Conservation (phyloP, 1,140 invertebrate genomes). For the Drosophila prosaltans region DNA sequence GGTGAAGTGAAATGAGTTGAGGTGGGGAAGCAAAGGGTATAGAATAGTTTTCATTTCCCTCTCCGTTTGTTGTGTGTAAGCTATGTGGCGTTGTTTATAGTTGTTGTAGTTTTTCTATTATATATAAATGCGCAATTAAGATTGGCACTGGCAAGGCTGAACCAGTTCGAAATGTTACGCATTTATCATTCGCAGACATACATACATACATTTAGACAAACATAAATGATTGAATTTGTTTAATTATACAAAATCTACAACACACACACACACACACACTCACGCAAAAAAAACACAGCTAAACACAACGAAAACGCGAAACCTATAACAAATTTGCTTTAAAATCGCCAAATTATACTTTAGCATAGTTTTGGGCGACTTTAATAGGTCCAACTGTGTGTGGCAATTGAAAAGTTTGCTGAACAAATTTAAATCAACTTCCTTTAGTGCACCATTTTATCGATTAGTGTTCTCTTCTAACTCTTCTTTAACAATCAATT, state of each 20-base stretch:
- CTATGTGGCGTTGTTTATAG: slow-evolving; percentile 47
- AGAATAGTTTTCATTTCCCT: slow-evolving; percentile 30
- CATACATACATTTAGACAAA: slow-evolving; percentile 13
- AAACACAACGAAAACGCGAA: background rate
- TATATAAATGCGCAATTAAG: slow-evolving; percentile 81
- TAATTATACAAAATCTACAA: slow-evolving; percentile 8
- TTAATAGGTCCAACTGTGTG: background rate
- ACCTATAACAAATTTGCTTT: background rate
- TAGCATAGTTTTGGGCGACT: slow-evolving; percentile 9
- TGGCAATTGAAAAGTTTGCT: no score
- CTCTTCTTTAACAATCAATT: no score
- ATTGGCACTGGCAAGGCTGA: slow-evolving; percentile 76
- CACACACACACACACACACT: background rate
- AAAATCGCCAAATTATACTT: background rate
- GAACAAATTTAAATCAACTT: no score
- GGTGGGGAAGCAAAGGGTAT: background rate
- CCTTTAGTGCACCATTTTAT: no score
- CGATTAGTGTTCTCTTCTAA: no score
- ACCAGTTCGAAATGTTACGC: slow-evolving; percentile 77
- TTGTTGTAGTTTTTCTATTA: slow-evolving; percentile 66
- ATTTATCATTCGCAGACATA: slow-evolving; percentile 59
- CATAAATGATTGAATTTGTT: slow-evolving; percentile 34
- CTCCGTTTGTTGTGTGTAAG: slow-evolving; percentile 41
- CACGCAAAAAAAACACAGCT: background rate
- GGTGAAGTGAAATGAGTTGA: background rate